These are phyloP conservation scores for Triops longicaudatus DNA, from an alignment of 1,140 invertebrate species.

Conservation along the genomic window DNA sequence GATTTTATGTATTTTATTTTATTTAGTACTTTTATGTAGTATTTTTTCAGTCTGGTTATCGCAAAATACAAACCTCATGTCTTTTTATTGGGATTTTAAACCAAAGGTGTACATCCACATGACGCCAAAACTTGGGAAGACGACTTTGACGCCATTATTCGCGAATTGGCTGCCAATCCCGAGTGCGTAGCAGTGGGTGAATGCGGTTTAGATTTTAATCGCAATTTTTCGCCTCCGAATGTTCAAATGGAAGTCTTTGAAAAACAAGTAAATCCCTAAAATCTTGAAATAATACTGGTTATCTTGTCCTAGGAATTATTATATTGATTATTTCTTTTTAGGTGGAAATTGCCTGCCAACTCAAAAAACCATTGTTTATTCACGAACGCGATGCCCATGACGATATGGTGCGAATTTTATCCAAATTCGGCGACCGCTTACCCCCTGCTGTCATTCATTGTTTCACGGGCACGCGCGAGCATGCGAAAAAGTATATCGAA, in stretches of 20 bases:
- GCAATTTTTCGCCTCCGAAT: constrained; percentile 83
- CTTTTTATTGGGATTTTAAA: not conserved
- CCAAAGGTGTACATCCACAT: constrained; percentile 79
- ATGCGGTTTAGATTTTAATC: constrained; percentile 88
- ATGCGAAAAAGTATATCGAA: constrained; percentile 76
- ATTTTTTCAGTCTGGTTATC: too few species aligned
- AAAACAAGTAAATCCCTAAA: constrained; percentile 61
- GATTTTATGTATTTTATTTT: too few species aligned
- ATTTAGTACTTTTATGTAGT: too few species aligned
- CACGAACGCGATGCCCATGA: constrained; percentile 84
- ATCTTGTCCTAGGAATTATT: too few species aligned
- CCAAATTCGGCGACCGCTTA: constrained; percentile 49
- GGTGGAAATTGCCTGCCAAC: constrained; percentile 72
- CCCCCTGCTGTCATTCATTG: constrained; percentile 83
- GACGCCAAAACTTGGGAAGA: constrained; percentile 89
- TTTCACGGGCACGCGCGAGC: constrained; percentile 78
- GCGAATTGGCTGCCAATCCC: constrained; percentile 61
- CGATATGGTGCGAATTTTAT: constrained; percentile 56
- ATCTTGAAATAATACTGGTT: too few species aligned
- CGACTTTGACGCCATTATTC: constrained; percentile 54
- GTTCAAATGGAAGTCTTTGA: constrained; percentile 79
- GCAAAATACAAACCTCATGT: too few species aligned
- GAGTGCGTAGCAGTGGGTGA: constrained; percentile 91
- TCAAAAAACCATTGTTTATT: constrained; percentile 81
- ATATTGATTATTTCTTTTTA: too few species aligned